Percentiles rank a stretch among this genome's conserved stretches.
These are phyloP conservation scores for Lophura nycthemera DNA, from an alignment of 2,113 vertebrate species.

Conservation along the genomic window DNA sequence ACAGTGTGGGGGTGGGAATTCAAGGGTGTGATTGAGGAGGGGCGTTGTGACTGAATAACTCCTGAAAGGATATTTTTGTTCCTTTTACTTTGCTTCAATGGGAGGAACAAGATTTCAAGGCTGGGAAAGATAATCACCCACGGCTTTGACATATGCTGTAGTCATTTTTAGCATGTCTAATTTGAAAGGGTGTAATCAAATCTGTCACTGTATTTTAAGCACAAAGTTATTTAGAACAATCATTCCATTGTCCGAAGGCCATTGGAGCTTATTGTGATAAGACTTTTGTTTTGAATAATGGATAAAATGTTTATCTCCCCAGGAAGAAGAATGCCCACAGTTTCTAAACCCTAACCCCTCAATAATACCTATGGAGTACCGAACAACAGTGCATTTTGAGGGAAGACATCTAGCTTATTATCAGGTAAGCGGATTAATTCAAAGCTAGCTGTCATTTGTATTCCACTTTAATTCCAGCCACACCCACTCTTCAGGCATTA, in stretches of 20 bases:
- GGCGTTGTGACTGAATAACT: slow-evolving; percentile 47
- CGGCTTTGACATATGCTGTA: slow-evolving; percentile 62
- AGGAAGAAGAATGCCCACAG: slow-evolving; percentile 90
- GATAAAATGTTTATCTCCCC: slow-evolving; percentile 28
- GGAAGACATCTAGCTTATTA: slow-evolving; percentile 86
- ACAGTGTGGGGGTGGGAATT: slow-evolving; percentile 20
- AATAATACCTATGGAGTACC: slow-evolving; percentile 86
- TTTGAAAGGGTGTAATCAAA: slow-evolving; percentile 73
- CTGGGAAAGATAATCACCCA: slow-evolving; percentile 61
- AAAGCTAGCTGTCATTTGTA: slow-evolving; percentile 21
- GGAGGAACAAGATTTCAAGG: slow-evolving; percentile 50
- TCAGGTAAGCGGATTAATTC: slow-evolving; percentile 57
- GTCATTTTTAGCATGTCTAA: slow-evolving; percentile 73
- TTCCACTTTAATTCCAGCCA: neutral
- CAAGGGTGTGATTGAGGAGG: slow-evolving; percentile 51
- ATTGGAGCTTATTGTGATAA: slow-evolving; percentile 32
- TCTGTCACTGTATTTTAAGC: slow-evolving; percentile 71
- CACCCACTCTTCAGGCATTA: neutral
- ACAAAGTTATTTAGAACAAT: slow-evolving; percentile 62
- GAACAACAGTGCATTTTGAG: slow-evolving; percentile 84
- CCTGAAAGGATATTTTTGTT: slow-evolving; percentile 61
- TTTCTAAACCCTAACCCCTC: slow-evolving; percentile 84
- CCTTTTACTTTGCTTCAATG: slow-evolving; percentile 62
- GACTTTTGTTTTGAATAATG: slow-evolving; percentile 30
- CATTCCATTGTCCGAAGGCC: slow-evolving; percentile 52